phyloP scores from a whole-genome alignment of 2,888 invertebrate genomes.

The Labia minor region DNA sequence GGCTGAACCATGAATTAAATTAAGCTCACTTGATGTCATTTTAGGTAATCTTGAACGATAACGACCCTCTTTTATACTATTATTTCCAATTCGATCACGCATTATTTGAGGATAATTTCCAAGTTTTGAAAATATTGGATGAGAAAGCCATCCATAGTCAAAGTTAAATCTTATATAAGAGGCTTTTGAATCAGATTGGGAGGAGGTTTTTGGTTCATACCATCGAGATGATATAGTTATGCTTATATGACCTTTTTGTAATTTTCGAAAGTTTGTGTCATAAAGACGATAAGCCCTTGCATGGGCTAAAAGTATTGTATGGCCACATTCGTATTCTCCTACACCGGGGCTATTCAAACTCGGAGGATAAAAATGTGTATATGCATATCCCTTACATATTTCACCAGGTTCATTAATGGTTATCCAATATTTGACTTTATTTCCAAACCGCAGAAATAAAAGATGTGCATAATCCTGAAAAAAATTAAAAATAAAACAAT shows the following conservation, averaged over 20 bases:
- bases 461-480: constrained; percentile 30
- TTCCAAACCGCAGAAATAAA: neutral
- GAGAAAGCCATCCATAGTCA: constrained; percentile 37
- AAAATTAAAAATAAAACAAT: constrained; percentile 35
- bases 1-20: constrained; percentile 43
- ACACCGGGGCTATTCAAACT: constrained; percentile 42
- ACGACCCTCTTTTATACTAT: constrained; percentile 38
- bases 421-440: constrained; percentile 52
- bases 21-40: constrained; percentile 44
- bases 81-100: constrained; percentile 36
- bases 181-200: constrained; percentile 27
- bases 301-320: constrained; percentile 54
- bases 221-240: constrained; percentile 25
- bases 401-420: constrained; percentile 64
- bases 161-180: constrained; percentile 25
- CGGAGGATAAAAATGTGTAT: constrained; percentile 30
- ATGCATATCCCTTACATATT: constrained; percentile 40
- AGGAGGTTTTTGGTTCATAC: constrained; percentile 27
- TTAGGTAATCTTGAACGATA: constrained; percentile 38
- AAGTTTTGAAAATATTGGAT: constrained; percentile 39
- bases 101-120: constrained; percentile 45
- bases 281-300: constrained; percentile 52
- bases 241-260: constrained; percentile 35
- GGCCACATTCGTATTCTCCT: constrained; percentile 50
- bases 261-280: constrained; percentile 42